These are phyloP conservation scores for Yasuhikotakia modesta DNA, from an alignment of 2,797 vertebrate species.

Conservation along the genomic window DNA sequence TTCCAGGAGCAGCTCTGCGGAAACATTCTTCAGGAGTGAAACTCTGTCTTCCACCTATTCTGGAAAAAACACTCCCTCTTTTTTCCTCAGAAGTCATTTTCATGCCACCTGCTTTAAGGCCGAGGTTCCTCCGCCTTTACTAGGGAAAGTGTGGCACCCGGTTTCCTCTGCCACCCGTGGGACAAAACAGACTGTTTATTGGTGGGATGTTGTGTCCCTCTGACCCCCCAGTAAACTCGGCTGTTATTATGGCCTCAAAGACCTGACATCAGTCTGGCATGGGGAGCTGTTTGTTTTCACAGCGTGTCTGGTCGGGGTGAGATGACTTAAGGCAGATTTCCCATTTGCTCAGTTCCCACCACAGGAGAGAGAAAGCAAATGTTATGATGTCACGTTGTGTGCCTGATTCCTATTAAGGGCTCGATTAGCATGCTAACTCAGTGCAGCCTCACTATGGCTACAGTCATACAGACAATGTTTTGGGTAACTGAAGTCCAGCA, in stretches of 20 bases:
- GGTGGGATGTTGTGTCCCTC: conserved; percentile 67
- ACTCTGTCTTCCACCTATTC: conserved; percentile 44
- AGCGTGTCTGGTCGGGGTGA: conserved; percentile 59
- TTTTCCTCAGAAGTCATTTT: conserved; percentile 26
- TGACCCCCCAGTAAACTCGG: conserved; percentile 74
- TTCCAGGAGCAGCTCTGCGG: conserved; percentile 1
- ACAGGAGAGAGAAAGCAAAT: conserved; percentile 42
- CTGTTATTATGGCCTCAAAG: conserved; percentile 69
- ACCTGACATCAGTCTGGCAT: conserved; percentile 68
- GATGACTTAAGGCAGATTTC: conserved; percentile 80
- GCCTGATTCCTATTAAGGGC: conserved; percentile 78
- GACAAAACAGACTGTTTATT: conserved; percentile 68
- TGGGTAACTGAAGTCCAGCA: conserved; percentile 43
- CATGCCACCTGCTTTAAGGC: neutral
- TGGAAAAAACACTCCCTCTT: conserved; percentile 11
- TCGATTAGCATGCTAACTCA: conserved; percentile 71
- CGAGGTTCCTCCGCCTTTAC: conserved; percentile 15
- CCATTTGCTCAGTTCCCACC: conserved; percentile 63
- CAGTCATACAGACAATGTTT: conserved; percentile 39
- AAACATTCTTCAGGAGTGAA: conserved; percentile 56
- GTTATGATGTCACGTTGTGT: conserved; percentile 81
- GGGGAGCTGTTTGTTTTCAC: conserved; percentile 76
- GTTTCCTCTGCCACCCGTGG: conserved; percentile 41
- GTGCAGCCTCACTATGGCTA: neutral
- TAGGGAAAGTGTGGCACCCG: conserved; percentile 29